Evolutionary conservation across 2,797 vertebrate genomes (phyloP).

Genomic region (Apodemus agrarius): DNA sequence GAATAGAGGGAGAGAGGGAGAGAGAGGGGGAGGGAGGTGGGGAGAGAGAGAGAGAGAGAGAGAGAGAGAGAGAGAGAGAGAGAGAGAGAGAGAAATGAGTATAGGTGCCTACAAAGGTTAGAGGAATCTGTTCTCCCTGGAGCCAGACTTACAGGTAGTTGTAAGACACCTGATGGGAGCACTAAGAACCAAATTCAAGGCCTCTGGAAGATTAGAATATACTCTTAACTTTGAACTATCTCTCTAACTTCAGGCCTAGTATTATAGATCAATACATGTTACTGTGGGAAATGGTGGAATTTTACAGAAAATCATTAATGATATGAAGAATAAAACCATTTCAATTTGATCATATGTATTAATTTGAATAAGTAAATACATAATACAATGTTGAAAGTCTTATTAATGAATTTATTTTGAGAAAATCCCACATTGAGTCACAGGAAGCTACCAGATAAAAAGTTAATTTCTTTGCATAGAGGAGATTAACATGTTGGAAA

Average conservation of each 20-base stretch:
- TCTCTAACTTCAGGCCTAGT: not conserved
- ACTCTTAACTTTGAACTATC: no score
- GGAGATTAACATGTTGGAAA: not conserved
- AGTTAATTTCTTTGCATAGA: constrained; percentile 14
- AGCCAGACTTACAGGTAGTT: not conserved
- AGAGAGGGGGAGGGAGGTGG: not conserved
- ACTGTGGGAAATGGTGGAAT: constrained; percentile 23
- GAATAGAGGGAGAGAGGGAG: not conserved
- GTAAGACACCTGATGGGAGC: not conserved
- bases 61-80: not conserved
- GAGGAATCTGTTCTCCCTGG: not conserved
- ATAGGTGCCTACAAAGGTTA: not conserved
- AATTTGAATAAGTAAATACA: constrained; percentile 20
- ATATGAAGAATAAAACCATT: not conserved
- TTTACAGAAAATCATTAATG: constrained; percentile 31
- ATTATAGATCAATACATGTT: not conserved
- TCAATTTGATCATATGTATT: constrained; percentile 7
- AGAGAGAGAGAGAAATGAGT: not conserved
- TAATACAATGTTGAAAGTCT: constrained; percentile 26
- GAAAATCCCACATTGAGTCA: not conserved
- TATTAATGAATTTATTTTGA: constrained; percentile 47
- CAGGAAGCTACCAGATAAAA: constrained; percentile 28
- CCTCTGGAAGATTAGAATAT: not conserved
- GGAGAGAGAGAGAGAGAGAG: not conserved
- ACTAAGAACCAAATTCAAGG: not conserved